A percentile compares a stretch with the other conserved stretches of the same genome.
These are phyloP conservation scores for Lasiommata megera DNA, from an alignment of 2,888 invertebrate species.

Conservation along the genomic window DNA sequence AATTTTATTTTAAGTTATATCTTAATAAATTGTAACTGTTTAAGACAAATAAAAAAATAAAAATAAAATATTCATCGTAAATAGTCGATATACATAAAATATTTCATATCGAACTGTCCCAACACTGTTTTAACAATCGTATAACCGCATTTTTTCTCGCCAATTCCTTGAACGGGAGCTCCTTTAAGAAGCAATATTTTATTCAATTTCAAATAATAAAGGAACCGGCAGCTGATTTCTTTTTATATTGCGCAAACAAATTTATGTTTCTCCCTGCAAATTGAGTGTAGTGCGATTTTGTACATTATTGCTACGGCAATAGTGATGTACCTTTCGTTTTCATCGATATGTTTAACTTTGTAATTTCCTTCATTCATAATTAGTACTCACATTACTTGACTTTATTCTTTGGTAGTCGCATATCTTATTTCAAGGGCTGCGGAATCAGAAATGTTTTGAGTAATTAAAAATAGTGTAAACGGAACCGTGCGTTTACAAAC, in stretches of 20 bases:
- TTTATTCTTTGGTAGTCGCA: constrained; percentile 47
- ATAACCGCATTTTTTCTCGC: constrained; percentile 70
- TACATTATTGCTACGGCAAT: background rate
- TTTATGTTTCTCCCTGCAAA: constrained; percentile 21
- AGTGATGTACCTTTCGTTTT: background rate
- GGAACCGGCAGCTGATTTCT: constrained; percentile 67
- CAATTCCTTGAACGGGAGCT: constrained; percentile 60
- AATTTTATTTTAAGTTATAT: too few species aligned
- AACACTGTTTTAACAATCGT: constrained; percentile 57
- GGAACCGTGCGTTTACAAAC: constrained; percentile 15
- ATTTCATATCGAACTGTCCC: constrained; percentile 16
- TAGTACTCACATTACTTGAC: constrained; percentile 75
- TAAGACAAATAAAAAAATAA: too few species aligned
- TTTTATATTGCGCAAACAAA: constrained; percentile 44
- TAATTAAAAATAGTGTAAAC: constrained; percentile 65
- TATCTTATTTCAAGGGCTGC: constrained; percentile 57
- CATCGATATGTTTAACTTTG: constrained; percentile 8
- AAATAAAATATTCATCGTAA: too few species aligned
- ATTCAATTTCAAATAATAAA: constrained; percentile 64
- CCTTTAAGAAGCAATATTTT: constrained; percentile 64
- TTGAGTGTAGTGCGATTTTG: constrained; percentile 9
- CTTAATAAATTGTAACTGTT: too few species aligned
- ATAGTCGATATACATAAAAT: too few species aligned
- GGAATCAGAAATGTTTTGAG: constrained; percentile 40
- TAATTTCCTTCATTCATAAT: constrained; percentile 45